Evolutionary conservation across 2,888 invertebrate species (phyloP).

Genomic region (Papilio elwesi): DNA sequence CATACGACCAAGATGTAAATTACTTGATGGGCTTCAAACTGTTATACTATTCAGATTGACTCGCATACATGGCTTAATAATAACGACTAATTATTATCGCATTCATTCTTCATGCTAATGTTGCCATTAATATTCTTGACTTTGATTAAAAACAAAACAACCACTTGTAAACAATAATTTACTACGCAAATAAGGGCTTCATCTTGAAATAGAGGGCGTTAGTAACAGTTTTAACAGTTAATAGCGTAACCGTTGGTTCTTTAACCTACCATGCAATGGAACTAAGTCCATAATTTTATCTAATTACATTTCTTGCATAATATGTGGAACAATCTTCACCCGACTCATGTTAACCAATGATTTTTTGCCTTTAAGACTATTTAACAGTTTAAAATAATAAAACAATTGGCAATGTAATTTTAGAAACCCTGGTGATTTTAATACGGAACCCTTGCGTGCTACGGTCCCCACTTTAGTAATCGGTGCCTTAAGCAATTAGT

Average conservation of each 20-base stretch:
- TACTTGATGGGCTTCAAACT: background rate
- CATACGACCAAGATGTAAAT: background rate
- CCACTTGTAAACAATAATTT: conserved; percentile 1
- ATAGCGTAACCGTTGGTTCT: too few relatives aligned
- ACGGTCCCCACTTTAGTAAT: background rate
- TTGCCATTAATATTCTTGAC: conserved; percentile 7
- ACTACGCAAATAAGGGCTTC: conserved; percentile 4
- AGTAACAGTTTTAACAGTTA: background rate
- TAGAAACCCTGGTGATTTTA: background rate
- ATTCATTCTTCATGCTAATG: conserved; percentile 10
- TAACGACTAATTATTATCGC: background rate
- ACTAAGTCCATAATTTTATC: too few relatives aligned
- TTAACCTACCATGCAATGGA: too few relatives aligned
- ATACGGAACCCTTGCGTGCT: background rate
- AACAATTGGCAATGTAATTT: too few relatives aligned
- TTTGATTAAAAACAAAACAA: conserved; percentile 12
- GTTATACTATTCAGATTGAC: conserved; percentile 1
- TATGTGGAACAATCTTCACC: too few relatives aligned
- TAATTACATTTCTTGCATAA: too few relatives aligned
- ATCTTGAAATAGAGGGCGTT: background rate
- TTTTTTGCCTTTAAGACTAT: too few relatives aligned
- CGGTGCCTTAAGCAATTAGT: conserved; percentile 7
- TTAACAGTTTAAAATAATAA: too few relatives aligned
- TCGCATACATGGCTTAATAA: background rate
- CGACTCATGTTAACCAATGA: too few relatives aligned